These are phyloP conservation scores for Empidonax alnorum DNA, from an alignment of 2,113 vertebrate species.

Conservation along the genomic window DNA sequence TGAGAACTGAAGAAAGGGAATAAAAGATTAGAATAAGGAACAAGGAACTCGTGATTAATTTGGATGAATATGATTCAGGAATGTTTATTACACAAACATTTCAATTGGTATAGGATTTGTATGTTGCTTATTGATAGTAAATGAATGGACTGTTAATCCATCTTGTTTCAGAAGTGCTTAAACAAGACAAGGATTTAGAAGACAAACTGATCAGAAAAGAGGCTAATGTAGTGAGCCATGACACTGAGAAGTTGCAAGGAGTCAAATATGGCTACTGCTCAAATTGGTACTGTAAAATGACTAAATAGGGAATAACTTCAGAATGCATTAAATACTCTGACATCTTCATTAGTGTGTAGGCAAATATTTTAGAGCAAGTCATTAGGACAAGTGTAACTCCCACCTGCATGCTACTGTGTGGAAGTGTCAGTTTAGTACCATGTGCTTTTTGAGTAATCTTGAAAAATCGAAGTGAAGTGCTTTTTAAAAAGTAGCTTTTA, in stretches of 20 bases:
- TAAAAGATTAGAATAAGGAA: background rate
- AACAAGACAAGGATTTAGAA: background rate
- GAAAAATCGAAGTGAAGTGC: background rate
- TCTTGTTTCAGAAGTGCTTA: background rate
- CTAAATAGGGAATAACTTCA: background rate
- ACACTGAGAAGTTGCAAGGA: background rate
- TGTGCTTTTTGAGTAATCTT: background rate
- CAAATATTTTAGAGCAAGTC: background rate
- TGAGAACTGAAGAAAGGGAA: background rate
- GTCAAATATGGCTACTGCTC: background rate
- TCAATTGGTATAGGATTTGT: background rate
- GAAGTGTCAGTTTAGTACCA: background rate
- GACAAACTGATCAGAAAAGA: background rate
- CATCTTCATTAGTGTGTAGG: background rate
- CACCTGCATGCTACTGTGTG: fast-evolving
- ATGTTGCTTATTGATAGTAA: background rate
- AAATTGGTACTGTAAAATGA: background rate
- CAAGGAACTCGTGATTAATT: background rate
- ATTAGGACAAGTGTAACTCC: background rate
- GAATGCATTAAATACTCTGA: background rate
- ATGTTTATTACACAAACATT: background rate
- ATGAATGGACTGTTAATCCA: background rate
- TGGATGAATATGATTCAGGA: background rate
- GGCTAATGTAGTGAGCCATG: background rate
- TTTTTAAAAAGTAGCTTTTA: background rate